These are phyloP conservation scores for Lates calcarifer DNA, from an alignment of 2,113 vertebrate genomes.

Conservation along the genomic window DNA sequence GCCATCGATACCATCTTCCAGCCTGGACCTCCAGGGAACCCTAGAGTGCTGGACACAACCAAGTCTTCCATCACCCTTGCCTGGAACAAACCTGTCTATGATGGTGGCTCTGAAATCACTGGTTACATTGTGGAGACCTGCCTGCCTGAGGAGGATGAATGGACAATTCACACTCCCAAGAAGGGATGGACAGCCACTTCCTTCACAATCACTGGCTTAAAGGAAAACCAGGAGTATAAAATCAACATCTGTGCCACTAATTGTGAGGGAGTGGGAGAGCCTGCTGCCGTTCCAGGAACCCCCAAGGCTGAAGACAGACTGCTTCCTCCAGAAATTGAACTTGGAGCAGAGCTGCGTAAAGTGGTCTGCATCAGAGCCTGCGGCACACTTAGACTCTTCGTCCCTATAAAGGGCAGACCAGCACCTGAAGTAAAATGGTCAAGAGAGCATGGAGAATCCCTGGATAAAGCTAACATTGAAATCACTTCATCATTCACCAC, in stretches of 20 bases:
- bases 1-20: slow-evolving; percentile 95
- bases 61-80: slow-evolving; percentile 96
- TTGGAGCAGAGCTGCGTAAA: slow-evolving; percentile 96
- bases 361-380: slow-evolving; percentile 94
- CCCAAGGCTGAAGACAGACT: slow-evolving; percentile 95
- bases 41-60: slow-evolving; percentile 94
- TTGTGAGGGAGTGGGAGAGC: slow-evolving; percentile 94
- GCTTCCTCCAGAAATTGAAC: slow-evolving; percentile 95
- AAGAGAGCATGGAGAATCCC: slow-evolving; percentile 92
- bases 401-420: slow-evolving; percentile 98
- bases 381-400: slow-evolving; percentile 94
- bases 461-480: slow-evolving; percentile 95
- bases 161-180: slow-evolving; percentile 94
- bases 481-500: slow-evolving; percentile 94
- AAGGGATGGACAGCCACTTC: slow-evolving; percentile 92
- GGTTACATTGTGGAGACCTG: slow-evolving; percentile 97
- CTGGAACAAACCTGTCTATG: slow-evolving; percentile 99
- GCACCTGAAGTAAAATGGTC: slow-evolving; percentile 97
- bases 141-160: slow-evolving; percentile 96
- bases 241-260: slow-evolving; percentile 96
- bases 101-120: slow-evolving; percentile 97
- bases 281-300: slow-evolving; percentile 92
- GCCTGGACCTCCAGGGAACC: slow-evolving; percentile 96
- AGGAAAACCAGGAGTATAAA: slow-evolving; percentile 97
- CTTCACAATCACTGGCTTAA: slow-evolving; percentile 93